Percentiles rank a stretch among this genome's conserved stretches.
These are phyloP conservation scores for Notolabrus celidotus DNA, from an alignment of 2,797 vertebrate species.

Conservation along the genomic window DNA sequence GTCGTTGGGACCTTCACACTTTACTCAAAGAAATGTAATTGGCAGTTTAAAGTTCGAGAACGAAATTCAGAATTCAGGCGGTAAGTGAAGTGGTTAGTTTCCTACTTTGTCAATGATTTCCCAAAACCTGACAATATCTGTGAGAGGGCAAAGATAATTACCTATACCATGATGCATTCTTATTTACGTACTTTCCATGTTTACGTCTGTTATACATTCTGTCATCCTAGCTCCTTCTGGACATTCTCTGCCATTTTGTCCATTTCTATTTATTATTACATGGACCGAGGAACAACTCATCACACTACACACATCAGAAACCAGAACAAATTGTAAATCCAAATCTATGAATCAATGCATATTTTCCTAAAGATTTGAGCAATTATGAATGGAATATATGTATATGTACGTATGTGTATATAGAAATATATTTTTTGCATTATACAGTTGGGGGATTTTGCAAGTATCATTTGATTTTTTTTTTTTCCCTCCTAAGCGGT, in stretches of 20 bases:
- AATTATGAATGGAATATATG: conserved; percentile 86
- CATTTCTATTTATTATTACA: conserved; percentile 85
- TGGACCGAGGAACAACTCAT: conserved; percentile 78
- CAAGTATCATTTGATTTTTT: conserved; percentile 81
- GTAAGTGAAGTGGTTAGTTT: conserved; percentile 60
- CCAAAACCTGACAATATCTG: conserved; percentile 59
- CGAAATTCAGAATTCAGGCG: conserved; percentile 32
- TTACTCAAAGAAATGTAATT: conserved; percentile 30
- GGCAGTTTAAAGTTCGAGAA: conserved; percentile 15
- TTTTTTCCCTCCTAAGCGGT: conserved; percentile 66
- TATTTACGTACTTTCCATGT: conserved; percentile 78
- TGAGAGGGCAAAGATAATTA: conserved; percentile 80
- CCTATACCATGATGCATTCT: conserved; percentile 77
- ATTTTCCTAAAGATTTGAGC: conserved; percentile 88
- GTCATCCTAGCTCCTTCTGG: conserved; percentile 71
- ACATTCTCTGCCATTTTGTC: conserved; percentile 68
- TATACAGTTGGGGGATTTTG: conserved; percentile 83
- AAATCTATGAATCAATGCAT: conserved; percentile 85
- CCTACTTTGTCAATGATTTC: conserved; percentile 67
- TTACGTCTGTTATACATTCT: conserved; percentile 77
- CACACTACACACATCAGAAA: conserved; percentile 83
- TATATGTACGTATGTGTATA: conserved; percentile 87
- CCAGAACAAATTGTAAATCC: conserved; percentile 85
- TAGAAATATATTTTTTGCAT: conserved; percentile 89
- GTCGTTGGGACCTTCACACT: conserved; percentile 32